Percentiles rank a stretch among this genome's conserved stretches.
Conservation (phyloP, 2,888 invertebrate genomes). For the Bimastos eiseni region DNA sequence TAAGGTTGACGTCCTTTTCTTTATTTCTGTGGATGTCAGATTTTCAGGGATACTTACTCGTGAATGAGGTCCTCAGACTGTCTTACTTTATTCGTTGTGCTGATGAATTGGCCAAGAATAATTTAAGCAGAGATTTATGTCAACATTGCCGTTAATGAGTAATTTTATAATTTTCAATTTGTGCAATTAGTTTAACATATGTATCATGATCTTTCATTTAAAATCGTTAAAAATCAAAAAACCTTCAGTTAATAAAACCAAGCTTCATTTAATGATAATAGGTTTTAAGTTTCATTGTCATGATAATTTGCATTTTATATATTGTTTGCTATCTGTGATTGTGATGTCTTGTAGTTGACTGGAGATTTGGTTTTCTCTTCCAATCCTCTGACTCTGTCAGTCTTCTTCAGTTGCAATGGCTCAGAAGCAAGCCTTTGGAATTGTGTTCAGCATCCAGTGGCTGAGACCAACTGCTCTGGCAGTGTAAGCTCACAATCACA, state of each 20-base stretch:
- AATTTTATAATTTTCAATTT: too few species aligned
- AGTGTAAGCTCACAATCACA: neutral
- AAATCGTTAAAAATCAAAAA: neutral
- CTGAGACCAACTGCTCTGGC: neutral
- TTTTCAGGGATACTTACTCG: too few species aligned
- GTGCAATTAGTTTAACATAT: too few species aligned
- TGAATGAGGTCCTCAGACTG: too few species aligned
- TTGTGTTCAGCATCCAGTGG: neutral
- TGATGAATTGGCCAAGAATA: too few species aligned
- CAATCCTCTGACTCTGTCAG: neutral
- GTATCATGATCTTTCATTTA: too few species aligned
- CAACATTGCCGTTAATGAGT: too few species aligned
- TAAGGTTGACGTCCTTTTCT: too few species aligned
- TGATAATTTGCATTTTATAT: neutral
- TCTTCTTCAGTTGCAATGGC: neutral
- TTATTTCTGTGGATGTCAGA: too few species aligned
- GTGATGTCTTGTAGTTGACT: conserved; percentile 14
- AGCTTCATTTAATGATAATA: neutral
- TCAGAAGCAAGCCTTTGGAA: neutral
- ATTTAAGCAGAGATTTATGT: too few species aligned
- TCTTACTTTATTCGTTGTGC: too few species aligned
- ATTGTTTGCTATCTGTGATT: neutral
- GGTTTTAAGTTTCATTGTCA: neutral
- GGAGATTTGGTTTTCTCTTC: neutral
- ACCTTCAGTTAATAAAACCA: neutral